Evolutionary conservation across 2,797 vertebrate genomes (phyloP).

Genomic region (Malurus leucopterus): DNA sequence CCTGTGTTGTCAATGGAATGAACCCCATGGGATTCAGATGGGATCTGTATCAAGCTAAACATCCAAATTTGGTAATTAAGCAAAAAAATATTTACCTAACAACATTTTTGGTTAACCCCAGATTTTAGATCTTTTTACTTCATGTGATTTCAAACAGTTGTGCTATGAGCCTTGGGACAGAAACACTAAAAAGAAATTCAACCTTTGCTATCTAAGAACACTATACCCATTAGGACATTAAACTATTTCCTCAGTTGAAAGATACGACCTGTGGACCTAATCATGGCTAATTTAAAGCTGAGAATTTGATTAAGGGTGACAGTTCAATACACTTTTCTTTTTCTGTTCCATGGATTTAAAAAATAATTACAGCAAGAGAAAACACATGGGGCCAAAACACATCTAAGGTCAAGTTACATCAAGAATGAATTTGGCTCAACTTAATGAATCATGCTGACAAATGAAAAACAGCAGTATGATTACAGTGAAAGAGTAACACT

Average conservation of each 20-base stretch:
- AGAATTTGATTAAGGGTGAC: conserved; percentile 45
- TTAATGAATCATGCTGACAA: conserved; percentile 52
- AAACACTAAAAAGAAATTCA: neutral
- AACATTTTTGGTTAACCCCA: conserved; percentile 13
- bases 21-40: neutral
- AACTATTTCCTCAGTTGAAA: conserved; percentile 35
- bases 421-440: conserved; percentile 35
- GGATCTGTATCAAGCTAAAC: neutral
- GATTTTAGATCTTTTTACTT: conserved; percentile 8
- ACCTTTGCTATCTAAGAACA: conserved; percentile 1
- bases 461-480: conserved; percentile 30
- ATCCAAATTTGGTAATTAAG: conserved; percentile 12
- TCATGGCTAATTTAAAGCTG: conserved; percentile 48
- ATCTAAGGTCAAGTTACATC: conserved; percentile 53
- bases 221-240: neutral
- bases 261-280: conserved; percentile 17
- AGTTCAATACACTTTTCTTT: conserved; percentile 32
- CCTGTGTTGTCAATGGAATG: neutral
- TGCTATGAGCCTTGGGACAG: neutral
- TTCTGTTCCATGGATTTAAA: conserved; percentile 27
- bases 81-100: conserved; percentile 20
- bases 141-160: conserved; percentile 22
- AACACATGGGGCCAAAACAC: conserved; percentile 43
- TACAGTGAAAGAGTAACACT: neutral
- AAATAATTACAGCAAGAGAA: conserved; percentile 46